phyloP scores from a whole-genome alignment of 2,113 vertebrate species.

The Drymodes brunneopygia region DNA sequence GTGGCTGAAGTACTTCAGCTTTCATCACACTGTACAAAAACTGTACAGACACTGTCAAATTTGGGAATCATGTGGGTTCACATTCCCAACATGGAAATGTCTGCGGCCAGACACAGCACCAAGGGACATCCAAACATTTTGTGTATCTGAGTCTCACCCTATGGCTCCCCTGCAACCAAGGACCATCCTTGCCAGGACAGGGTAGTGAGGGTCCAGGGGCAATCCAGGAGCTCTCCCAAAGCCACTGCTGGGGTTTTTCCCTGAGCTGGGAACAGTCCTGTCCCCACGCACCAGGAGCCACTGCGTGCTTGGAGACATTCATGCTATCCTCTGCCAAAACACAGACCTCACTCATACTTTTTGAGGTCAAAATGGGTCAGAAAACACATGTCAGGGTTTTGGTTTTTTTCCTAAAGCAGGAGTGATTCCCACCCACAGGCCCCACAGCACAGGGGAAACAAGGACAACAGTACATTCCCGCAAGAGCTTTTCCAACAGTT shows the following conservation, averaged over 20 bases:
- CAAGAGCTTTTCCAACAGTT: neutral
- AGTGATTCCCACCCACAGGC: neutral
- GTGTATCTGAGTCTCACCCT: neutral
- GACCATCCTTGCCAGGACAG: neutral
- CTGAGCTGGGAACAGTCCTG: neutral
- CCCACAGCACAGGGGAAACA: neutral
- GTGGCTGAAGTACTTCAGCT: neutral
- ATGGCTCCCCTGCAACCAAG: neutral
- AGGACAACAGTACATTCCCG: neutral
- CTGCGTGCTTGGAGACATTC: fast-evolving
- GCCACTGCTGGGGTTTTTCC: neutral
- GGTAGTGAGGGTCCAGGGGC: neutral
- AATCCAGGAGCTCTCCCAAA: neutral
- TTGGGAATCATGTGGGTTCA: fast-evolving
- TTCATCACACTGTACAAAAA: neutral
- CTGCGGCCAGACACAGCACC: fast-evolving
- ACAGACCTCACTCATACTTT: neutral
- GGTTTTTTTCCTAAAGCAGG: neutral
- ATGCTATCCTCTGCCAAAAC: neutral
- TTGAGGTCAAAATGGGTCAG: neutral
- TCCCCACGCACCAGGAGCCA: fast-evolving
- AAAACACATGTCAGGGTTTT: neutral
- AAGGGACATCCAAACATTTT: neutral
- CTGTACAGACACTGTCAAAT: neutral
- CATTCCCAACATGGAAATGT: fast-evolving